A percentile compares a stretch with the other conserved stretches of the same genome.
phyloP scores from a whole-genome alignment of 2,113 vertebrate genomes.

The Neoarius graeffei region DNA sequence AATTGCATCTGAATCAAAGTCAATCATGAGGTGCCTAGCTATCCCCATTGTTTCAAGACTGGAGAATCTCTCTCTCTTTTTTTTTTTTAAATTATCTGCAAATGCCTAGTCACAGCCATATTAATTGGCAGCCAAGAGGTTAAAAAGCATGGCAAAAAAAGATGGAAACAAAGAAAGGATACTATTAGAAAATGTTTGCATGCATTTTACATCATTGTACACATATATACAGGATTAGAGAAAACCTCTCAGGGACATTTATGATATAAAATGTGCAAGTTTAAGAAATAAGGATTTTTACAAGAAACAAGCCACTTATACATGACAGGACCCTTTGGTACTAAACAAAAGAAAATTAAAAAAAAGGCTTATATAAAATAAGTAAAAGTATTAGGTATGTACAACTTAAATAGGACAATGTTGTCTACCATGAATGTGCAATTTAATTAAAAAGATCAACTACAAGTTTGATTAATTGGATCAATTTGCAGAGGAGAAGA shows the following conservation, averaged over 20 bases:
- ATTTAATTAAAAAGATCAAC: not conserved
- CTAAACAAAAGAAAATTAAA: constrained; percentile 38
- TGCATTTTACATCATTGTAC: constrained; percentile 51
- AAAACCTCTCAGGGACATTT: not conserved
- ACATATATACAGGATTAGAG: constrained; percentile 46
- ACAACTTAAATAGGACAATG: constrained; percentile 30
- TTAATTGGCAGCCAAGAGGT: constrained; percentile 29
- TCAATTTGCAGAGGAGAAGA: not conserved
- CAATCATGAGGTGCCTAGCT: not conserved
- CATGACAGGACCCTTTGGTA: constrained; percentile 47
- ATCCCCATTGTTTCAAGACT: not conserved
- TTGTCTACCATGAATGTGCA: constrained; percentile 6
- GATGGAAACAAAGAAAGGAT: not conserved
- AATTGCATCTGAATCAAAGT: not conserved
- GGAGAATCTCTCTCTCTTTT: too few relatives aligned
- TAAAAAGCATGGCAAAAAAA: not conserved
- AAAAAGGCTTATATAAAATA: not conserved
- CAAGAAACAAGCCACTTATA: constrained; percentile 9
- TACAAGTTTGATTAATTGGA: not conserved
- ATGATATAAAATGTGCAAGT: constrained; percentile 55
- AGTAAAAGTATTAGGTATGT: constrained; percentile 5
- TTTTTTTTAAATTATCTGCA: not conserved
- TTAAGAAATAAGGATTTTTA: constrained; percentile 23
- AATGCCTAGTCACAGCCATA: constrained; percentile 9
- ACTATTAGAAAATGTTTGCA: constrained; percentile 25